Conservation (phyloP, 2,888 invertebrate genomes). For the Torymus texanus region DNA sequence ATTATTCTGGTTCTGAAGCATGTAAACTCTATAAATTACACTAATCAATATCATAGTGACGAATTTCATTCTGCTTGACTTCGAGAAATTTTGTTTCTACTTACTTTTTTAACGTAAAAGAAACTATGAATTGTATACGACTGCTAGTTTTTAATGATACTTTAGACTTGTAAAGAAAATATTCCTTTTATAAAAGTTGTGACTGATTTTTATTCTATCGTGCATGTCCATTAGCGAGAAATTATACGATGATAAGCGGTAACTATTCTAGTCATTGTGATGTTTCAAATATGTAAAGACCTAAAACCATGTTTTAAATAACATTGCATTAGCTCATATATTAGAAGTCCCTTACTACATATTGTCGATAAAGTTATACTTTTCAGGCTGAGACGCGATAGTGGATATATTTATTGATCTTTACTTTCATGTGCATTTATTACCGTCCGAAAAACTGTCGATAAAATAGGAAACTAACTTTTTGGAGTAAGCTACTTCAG, state of each 20-base stretch:
- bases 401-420: too few relatives aligned
- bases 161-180: too few relatives aligned
- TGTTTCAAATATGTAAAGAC: too few relatives aligned
- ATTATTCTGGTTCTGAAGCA: too few relatives aligned
- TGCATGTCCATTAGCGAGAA: slow-evolving; percentile 10
- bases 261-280: too few relatives aligned
- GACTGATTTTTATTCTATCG: not conserved
- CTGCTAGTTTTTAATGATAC: not conserved
- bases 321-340: too few relatives aligned
- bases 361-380: too few relatives aligned
- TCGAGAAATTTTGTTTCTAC: not conserved
- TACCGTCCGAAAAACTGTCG: slow-evolving; percentile 8
- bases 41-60: slow-evolving; percentile 7
- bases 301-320: too few relatives aligned
- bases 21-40: not conserved
- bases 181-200: too few relatives aligned
- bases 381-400: too few relatives aligned
- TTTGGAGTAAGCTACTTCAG: not conserved
- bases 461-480: slow-evolving; percentile 3
- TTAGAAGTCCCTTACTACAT: too few relatives aligned
- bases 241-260: not conserved
- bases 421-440: not conserved
- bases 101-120: not conserved
- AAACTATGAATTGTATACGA: not conserved
- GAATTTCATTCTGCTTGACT: slow-evolving; percentile 7